Conservation (phyloP, 2,797 vertebrate genomes). For the Lithobates sylvaticus region DNA sequence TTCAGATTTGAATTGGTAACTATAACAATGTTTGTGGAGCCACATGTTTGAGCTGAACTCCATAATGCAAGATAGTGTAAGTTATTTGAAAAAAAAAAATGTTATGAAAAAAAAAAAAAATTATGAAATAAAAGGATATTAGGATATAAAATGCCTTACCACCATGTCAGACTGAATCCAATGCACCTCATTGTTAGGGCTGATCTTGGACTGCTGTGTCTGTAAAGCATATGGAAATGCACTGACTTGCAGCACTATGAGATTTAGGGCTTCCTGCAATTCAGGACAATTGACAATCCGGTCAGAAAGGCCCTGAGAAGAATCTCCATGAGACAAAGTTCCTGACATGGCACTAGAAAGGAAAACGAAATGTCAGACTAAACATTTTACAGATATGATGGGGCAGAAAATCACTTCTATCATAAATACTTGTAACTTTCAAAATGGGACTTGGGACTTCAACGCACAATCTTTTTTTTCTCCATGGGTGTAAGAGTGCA, state of each 20-base stretch:
- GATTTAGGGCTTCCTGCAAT: conserved; percentile 92
- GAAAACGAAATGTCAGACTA: conserved; percentile 8
- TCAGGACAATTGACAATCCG: conserved; percentile 96
- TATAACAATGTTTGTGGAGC: neutral
- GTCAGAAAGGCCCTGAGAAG: conserved; percentile 91
- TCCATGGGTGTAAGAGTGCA: no score
- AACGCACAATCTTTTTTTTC: no score
- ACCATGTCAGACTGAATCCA: conserved; percentile 80
- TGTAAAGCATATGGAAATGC: conserved; percentile 95
- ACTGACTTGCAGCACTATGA: conserved; percentile 97
- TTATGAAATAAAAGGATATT: neutral
- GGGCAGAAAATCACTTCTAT: neutral
- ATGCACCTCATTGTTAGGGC: conserved; percentile 90
- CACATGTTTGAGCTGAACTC: no score
- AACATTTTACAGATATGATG: neutral
- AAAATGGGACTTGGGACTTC: no score
- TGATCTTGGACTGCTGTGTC: conserved; percentile 93
- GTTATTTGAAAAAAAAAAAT: no score
- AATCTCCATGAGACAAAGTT: conserved; percentile 91
- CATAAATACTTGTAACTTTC: no score
- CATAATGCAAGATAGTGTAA: no score
- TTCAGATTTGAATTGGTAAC: neutral
- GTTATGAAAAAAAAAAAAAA: no score
- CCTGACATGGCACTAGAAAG: conserved; percentile 88
- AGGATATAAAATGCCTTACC: conserved; percentile 14